Evolutionary conservation across 2,113 vertebrate species (phyloP).

Genomic region (Dicaeum eximium): DNA sequence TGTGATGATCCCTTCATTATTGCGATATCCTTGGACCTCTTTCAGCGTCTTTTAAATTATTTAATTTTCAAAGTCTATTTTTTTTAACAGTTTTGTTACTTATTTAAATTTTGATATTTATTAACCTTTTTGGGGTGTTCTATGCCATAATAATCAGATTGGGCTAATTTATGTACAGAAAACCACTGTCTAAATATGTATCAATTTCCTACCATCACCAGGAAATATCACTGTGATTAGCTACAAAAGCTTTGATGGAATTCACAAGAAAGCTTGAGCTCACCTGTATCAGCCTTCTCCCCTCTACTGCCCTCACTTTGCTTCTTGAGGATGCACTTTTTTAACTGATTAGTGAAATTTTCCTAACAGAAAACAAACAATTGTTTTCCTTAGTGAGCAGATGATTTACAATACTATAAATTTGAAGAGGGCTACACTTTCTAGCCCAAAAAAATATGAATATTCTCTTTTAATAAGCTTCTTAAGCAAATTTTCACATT

Average conservation of each 20-base stretch:
- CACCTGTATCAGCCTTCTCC: not conserved
- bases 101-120: not conserved
- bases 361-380: not conserved
- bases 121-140: not conserved
- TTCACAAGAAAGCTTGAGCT: not conserved
- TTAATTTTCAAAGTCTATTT: not conserved
- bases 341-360: not conserved
- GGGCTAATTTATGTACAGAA: not conserved
- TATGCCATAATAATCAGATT: not conserved
- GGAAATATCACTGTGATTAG: not conserved
- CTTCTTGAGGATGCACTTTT: not conserved
- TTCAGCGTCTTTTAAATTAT: not conserved
- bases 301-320: not conserved
- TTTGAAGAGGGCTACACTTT: not conserved
- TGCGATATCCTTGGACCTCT: rapidly evolving
- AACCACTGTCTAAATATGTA: not conserved
- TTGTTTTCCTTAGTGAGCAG: not conserved
- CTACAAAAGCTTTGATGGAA: not conserved
- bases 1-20: not conserved
- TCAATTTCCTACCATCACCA: not conserved
- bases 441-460: not conserved
- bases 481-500: not conserved
- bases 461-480: not conserved
- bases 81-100: not conserved
- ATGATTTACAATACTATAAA: not conserved